Evolutionary conservation across 2,113 vertebrate genomes (phyloP).

Genomic region (Brachionichthys hirsutus): DNA sequence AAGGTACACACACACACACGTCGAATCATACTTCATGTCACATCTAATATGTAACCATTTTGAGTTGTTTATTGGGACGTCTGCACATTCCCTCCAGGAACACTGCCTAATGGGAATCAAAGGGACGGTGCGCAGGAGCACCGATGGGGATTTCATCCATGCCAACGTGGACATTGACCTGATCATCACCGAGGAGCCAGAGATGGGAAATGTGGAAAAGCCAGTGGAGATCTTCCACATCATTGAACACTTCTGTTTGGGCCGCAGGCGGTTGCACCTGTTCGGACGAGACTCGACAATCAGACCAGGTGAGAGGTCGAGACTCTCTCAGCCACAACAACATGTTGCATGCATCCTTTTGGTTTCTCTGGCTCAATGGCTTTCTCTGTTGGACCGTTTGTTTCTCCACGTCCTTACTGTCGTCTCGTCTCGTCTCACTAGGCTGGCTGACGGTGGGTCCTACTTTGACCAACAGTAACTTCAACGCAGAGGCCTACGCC

Average conservation of each 20-base stretch:
- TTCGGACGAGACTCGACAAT: constrained; percentile 97
- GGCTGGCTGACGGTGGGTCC: constrained; percentile 98
- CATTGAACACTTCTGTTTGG: constrained; percentile 97
- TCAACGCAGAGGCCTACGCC: constrained; percentile 88
- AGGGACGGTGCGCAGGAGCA: constrained; percentile 93
- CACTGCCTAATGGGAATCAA: constrained; percentile 99
- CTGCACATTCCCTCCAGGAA: constrained; percentile 76
- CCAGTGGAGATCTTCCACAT: constrained; percentile 99
- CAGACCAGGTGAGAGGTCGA: constrained; percentile 81
- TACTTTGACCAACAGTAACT: constrained; percentile 97
- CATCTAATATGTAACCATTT: neutral
- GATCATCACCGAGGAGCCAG: constrained; percentile 96
- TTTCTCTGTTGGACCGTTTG: neutral
- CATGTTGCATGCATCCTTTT: neutral
- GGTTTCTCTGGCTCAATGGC: neutral
- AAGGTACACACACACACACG: constrained; percentile 79
- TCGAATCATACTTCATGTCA: too few relatives aligned
- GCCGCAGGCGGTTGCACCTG: constrained; percentile 89
- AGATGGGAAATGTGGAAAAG: constrained; percentile 97
- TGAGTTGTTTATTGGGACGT: neutral
- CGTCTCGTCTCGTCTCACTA: constrained; percentile 41
- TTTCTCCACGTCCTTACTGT: neutral
- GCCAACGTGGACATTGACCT: constrained; percentile 98
- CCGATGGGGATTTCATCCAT: constrained; percentile 96
- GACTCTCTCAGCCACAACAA: neutral